phyloP scores from a whole-genome alignment of 2,888 invertebrate species.

The Hydraecia micacea region DNA sequence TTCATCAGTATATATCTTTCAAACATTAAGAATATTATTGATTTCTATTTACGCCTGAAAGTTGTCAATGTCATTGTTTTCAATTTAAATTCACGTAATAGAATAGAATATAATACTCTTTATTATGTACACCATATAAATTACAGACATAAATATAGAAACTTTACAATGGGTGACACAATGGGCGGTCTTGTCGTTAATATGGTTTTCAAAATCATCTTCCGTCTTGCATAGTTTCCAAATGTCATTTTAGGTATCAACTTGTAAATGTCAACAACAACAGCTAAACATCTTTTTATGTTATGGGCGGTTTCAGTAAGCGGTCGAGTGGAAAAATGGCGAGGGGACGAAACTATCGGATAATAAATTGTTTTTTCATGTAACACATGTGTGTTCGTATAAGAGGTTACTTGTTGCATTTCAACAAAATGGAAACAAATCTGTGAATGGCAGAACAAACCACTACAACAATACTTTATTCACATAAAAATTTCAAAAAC shows the following conservation, averaged over 20 bases:
- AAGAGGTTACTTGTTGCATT: slow-evolving; percentile 49
- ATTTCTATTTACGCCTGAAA: background rate
- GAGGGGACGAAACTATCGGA: slow-evolving; percentile 6
- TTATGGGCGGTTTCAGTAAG: slow-evolving; percentile 7
- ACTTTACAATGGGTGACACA: no score
- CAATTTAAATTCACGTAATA: background rate
- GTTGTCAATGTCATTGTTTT: background rate
- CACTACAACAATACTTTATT: slow-evolving; percentile 10
- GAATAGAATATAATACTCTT: no score
- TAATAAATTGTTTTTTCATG: slow-evolving; percentile 44
- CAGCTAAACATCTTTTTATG: background rate
- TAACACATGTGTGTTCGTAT: slow-evolving; percentile 23
- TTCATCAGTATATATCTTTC: background rate
- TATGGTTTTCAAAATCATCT: background rate
- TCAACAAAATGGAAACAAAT: slow-evolving; percentile 32
- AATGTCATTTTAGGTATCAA: background rate
- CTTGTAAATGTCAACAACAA: background rate
- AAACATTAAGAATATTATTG: background rate
- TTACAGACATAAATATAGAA: no score
- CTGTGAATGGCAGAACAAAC: slow-evolving; percentile 29
- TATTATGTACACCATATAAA: no score
- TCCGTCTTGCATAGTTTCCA: background rate
- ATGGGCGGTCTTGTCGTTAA: no score
- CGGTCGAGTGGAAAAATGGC: slow-evolving; percentile 7
- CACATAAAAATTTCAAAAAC: background rate